These are phyloP conservation scores for Melinaea marsaeus DNA, from an alignment of 2,888 invertebrate species.

Conservation along the genomic window DNA sequence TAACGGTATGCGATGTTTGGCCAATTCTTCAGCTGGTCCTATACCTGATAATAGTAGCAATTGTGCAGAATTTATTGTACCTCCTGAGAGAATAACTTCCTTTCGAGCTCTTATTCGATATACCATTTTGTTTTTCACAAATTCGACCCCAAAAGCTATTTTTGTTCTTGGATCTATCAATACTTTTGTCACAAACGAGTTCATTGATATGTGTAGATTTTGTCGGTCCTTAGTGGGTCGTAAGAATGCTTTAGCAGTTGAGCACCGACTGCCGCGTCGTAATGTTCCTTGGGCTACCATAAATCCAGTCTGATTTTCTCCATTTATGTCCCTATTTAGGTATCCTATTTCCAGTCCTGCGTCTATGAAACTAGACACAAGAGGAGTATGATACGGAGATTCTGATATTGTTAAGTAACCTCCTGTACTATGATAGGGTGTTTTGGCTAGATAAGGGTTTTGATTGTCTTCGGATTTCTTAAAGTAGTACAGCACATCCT, in stretches of 20 bases:
- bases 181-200: slow-evolving; percentile 86
- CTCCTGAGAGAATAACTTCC: slow-evolving; percentile 94
- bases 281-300: slow-evolving; percentile 92
- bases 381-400: slow-evolving; percentile 90
- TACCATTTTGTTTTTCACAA: slow-evolving; percentile 84
- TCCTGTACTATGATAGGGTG: slow-evolving; percentile 87
- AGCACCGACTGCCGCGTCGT: slow-evolving; percentile 89
- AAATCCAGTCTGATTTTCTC: slow-evolving; percentile 90
- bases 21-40: slow-evolving; percentile 84
- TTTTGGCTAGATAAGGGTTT: slow-evolving; percentile 88
- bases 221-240: slow-evolving; percentile 86
- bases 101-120: slow-evolving; percentile 86
- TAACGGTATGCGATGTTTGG: slow-evolving; percentile 86
- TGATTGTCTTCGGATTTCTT: slow-evolving; percentile 95
- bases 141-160: slow-evolving; percentile 89
- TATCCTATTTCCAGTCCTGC: slow-evolving; percentile 91
- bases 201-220: slow-evolving; percentile 91
- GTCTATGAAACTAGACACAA: slow-evolving; percentile 88
- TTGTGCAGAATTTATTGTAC: slow-evolving; percentile 96
- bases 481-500: slow-evolving; percentile 88
- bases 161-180: slow-evolving; percentile 85
- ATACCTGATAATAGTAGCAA: slow-evolving; percentile 95
- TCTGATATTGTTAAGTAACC: slow-evolving; percentile 91
- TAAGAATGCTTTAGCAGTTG: slow-evolving; percentile 92
- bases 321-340: slow-evolving; percentile 91